phyloP scores from a whole-genome alignment of 2,888 invertebrate genomes.

The Baccha elongata region DNA sequence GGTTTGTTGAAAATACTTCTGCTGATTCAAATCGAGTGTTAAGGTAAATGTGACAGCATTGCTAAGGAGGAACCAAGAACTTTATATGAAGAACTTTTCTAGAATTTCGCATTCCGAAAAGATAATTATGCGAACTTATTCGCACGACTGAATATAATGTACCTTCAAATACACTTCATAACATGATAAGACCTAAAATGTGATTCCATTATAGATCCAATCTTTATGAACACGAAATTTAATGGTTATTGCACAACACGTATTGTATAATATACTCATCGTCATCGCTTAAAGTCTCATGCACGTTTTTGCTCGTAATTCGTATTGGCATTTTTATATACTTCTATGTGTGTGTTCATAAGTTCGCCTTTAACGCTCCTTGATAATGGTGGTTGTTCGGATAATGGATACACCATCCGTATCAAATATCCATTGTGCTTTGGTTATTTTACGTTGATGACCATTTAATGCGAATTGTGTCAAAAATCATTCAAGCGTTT shows the following conservation, averaged over 20 bases:
- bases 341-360: background rate
- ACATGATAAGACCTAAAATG: too few species aligned
- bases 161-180: too few species aligned
- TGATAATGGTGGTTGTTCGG: background rate
- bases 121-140: background rate
- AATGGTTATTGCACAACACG: slow-evolving; percentile 24
- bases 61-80: background rate
- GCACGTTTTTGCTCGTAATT: slow-evolving; percentile 8
- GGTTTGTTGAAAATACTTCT: background rate
- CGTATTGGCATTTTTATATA: slow-evolving; percentile 16
- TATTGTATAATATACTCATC: too few species aligned
- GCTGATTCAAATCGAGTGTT: background rate
- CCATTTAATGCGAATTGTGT: slow-evolving; percentile 26
- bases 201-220: slow-evolving; percentile 5
- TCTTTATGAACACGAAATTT: slow-evolving; percentile 22
- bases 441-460: slow-evolving; percentile 11
- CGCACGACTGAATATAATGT: background rate
- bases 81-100: background rate
- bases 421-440: background rate
- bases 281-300: background rate
- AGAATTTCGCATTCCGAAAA: background rate
- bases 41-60: background rate
- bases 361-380: background rate
- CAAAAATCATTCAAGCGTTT: slow-evolving; percentile 16
- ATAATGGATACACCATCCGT: slow-evolving; percentile 15